These are phyloP conservation scores for Micrastur ruficollis DNA, from an alignment of 2,797 vertebrate genomes.

Conservation along the genomic window DNA sequence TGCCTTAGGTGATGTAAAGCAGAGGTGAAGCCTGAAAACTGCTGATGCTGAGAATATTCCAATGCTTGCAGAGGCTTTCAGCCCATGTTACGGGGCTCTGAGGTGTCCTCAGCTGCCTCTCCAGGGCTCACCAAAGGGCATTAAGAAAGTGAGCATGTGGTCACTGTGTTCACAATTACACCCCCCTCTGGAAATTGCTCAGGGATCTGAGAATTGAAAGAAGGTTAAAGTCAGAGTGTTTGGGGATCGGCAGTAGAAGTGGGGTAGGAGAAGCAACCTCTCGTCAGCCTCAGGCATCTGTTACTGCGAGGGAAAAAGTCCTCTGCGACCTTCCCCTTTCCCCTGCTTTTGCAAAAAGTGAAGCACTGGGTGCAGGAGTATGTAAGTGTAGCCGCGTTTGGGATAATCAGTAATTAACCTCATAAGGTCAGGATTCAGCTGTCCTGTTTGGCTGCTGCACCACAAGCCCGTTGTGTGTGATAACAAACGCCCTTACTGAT, in stretches of 20 bases:
- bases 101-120: neutral
- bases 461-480: neutral
- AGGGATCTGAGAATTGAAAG: neutral
- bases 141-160: neutral
- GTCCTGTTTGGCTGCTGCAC: neutral
- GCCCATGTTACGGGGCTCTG: accelerated
- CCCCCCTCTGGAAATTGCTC: neutral
- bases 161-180: neutral
- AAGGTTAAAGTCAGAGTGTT: neutral
- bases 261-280: neutral
- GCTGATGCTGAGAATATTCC: neutral
- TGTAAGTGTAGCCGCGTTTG: neutral
- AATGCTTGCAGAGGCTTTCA: neutral
- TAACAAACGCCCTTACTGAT: neutral
- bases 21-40: neutral
- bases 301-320: neutral
- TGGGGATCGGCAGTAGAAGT: neutral
- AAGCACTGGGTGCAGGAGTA: neutral
- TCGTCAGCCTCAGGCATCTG: neutral
- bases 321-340: neutral
- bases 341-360: neutral
- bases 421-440: neutral
- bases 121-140: neutral
- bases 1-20: neutral
- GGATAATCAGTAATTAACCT: neutral